These are phyloP conservation scores for Embidobia sp. DNA, from an alignment of 2,888 invertebrate genomes.

Conservation along the genomic window DNA sequence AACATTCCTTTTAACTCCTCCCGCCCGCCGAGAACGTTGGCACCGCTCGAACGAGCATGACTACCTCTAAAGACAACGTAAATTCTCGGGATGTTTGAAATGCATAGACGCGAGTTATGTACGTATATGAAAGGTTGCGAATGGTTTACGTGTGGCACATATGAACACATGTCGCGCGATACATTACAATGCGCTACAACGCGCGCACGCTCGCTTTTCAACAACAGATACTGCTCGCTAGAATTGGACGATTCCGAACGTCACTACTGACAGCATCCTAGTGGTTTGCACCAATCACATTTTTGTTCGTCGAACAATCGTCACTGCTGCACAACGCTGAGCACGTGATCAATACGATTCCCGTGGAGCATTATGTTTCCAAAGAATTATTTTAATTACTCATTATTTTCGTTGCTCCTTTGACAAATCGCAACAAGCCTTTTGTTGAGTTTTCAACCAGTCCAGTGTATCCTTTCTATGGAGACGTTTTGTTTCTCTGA, in stretches of 20 bases:
- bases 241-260: slow-evolving; percentile 45
- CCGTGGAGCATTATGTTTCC: too few species aligned
- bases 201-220: slow-evolving; percentile 32
- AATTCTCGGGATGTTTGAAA: slow-evolving; percentile 64
- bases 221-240: slow-evolving; percentile 48
- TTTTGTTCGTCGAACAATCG: too few species aligned
- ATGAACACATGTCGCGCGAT: slow-evolving; percentile 46
- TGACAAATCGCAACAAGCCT: too few species aligned
- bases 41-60: slow-evolving; percentile 64
- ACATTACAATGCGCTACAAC: slow-evolving; percentile 57
- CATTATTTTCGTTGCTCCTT: too few species aligned
- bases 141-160: slow-evolving; percentile 65
- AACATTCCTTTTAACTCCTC: slow-evolving; percentile 55
- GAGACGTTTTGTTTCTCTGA: too few species aligned
- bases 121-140: slow-evolving; percentile 65
- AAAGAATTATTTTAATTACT: too few species aligned
- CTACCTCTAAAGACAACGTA: slow-evolving; percentile 65
- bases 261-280: too few species aligned
- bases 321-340: too few species aligned
- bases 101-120: slow-evolving; percentile 65
- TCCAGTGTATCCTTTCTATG: too few species aligned
- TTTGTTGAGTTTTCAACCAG: too few species aligned
- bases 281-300: too few species aligned
- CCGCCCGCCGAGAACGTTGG: slow-evolving; percentile 57
- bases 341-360: too few species aligned